Conservation (phyloP, 2,888 invertebrate species). For the Callimorpha dominula region DNA sequence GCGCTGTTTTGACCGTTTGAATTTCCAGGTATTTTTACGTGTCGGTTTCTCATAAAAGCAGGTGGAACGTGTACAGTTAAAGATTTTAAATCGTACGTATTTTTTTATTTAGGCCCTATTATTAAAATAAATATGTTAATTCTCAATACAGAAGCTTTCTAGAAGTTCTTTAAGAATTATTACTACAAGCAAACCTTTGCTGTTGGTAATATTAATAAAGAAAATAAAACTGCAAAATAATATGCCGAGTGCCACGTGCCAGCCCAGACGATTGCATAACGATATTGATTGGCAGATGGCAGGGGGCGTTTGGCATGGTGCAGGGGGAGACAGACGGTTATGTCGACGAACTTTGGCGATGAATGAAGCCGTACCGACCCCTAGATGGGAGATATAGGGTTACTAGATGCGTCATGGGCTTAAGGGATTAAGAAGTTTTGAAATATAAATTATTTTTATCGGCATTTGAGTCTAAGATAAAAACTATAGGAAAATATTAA, state of each 20-base stretch:
- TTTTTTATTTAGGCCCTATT: too few relatives aligned
- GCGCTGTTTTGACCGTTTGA: too few relatives aligned
- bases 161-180: not conserved
- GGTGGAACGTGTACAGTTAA: too few relatives aligned
- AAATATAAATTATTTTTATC: not conserved
- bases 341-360: conserved; percentile 47
- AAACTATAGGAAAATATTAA: too few relatives aligned
- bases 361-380: conserved; percentile 44
- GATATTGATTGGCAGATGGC: conserved; percentile 48
- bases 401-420: conserved; percentile 35
- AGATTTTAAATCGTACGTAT: too few relatives aligned
- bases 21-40: too few relatives aligned
- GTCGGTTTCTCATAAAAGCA: too few relatives aligned
- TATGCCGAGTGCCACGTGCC: not conserved
- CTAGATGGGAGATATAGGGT: conserved; percentile 19
- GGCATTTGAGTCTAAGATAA: too few relatives aligned
- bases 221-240: not conserved
- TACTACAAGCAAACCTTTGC: too few relatives aligned
- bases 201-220: not conserved
- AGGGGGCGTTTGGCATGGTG: conserved; percentile 18
- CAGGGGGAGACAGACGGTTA: conserved; percentile 25
- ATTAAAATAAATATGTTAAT: not conserved
- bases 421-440: not conserved
- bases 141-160: not conserved
- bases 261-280: conserved; percentile 38